phyloP scores from a whole-genome alignment of 2,888 invertebrate genomes.

The Pristionchus entomophagus region DNA sequence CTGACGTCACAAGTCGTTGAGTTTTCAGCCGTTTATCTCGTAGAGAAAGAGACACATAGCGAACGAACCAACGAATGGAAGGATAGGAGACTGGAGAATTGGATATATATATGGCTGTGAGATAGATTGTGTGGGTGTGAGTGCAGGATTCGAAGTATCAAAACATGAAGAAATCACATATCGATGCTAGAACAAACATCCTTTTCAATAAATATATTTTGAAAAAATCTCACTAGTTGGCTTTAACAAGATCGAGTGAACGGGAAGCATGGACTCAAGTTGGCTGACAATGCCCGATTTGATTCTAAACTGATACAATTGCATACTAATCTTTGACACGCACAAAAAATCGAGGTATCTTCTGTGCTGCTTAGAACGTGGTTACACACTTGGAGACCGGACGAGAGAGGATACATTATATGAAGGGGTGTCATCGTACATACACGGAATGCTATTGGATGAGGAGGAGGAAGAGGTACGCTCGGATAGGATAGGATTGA shows the following conservation, averaged over 20 bases:
- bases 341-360: conserved; percentile 34
- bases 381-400: conserved; percentile 21
- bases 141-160: background rate
- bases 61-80: conserved; percentile 28
- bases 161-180: conserved; percentile 14
- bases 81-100: background rate
- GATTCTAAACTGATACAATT: background rate
- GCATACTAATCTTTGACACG: too few relatives aligned
- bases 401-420: background rate
- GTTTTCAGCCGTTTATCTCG: conserved; percentile 35
- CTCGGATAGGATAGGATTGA: background rate
- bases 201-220: background rate
- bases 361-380: background rate
- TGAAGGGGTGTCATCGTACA: background rate
- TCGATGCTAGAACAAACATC: background rate
- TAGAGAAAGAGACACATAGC: conserved; percentile 26
- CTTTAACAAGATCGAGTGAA: too few relatives aligned
- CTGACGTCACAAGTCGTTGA: too few relatives aligned
- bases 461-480: background rate
- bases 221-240: conserved; percentile 26
- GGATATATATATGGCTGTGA: conserved; percentile 12
- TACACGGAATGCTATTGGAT: background rate
- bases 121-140: background rate
- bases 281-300: background rate
- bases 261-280: too few relatives aligned